These are phyloP conservation scores for Scaptomyza parva DNA, from an alignment of 2,888 invertebrate genomes.

Conservation along the genomic window DNA sequence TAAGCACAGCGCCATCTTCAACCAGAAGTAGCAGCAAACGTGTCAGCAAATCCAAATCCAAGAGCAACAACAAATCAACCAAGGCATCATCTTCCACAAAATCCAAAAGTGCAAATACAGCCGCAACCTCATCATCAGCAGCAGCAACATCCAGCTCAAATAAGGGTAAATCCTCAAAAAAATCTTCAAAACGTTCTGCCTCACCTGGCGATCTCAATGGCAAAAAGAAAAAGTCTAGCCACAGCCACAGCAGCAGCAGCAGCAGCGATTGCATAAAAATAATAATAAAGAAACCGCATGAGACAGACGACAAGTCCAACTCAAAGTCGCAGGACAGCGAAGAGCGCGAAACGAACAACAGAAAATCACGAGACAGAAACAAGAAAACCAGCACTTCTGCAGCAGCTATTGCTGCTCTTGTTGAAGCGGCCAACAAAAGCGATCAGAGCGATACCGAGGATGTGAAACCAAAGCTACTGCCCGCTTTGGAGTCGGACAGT, in stretches of 20 bases:
- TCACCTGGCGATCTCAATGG: constrained; percentile 72
- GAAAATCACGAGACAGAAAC: constrained; percentile 50
- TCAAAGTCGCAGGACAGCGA: constrained; percentile 49
- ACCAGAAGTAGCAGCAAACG: constrained; percentile 72
- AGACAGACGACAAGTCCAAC: constrained; percentile 55
- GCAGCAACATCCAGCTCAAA: constrained; percentile 12
- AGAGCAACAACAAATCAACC: constrained; percentile 47
- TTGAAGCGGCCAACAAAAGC: constrained; percentile 57
- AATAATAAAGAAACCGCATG: constrained; percentile 45
- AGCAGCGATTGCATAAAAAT: constrained; percentile 50
- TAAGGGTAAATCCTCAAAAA: constrained; percentile 51
- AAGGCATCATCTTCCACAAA: constrained; percentile 40
- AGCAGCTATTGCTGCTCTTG: neutral
- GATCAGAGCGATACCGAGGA: constrained; percentile 79
- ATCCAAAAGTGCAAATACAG: constrained; percentile 42
- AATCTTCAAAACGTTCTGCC: constrained; percentile 61
- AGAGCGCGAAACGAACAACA: constrained; percentile 48
- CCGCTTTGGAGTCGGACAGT: constrained; percentile 77
- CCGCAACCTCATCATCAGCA: constrained; percentile 8
- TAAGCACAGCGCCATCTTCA: constrained; percentile 89
- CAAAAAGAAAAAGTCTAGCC: constrained; percentile 59
- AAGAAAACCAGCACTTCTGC: constrained; percentile 57
- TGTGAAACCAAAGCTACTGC: constrained; percentile 60
- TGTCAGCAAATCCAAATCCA: constrained; percentile 57
- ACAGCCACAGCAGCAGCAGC: constrained; percentile 27